Evolutionary conservation across 2,888 invertebrate species (phyloP), one percentile per base, ranked within the genome.

Genomic region (Cyclophora punctaria): DNA sequence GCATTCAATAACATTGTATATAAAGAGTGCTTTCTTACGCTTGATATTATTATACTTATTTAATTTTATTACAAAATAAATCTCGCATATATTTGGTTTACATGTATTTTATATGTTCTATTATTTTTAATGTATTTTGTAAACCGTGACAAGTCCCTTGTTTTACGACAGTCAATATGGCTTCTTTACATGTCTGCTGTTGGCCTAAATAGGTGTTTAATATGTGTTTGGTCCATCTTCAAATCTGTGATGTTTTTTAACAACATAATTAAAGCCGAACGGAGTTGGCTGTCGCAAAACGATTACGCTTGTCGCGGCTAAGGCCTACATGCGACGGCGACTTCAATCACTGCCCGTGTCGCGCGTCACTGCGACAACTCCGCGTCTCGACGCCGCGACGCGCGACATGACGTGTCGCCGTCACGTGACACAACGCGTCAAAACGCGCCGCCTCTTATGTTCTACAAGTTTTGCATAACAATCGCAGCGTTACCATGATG

Each of bases 1-100:
- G 37, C 37, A 37, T 37, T 37, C 37, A 37, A 37, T 37, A 37
- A 37, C 37, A 37, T 64, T 83, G 83, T 83, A 83, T 72, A 83
- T 82, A 78, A 73, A 63, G 78, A 81, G 81, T 85, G 84, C 83
- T 86, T 82, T 80, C 79, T 77, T 81, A 83, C 80, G 84, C 83
- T 85, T 81, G 73, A 81, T 83, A 80, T 81, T 78, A 75, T 69
- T 78, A 76, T 71, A 68, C 62, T 57, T 66, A 67, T 64, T 57
- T 64, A 65, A 67, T 67, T 67, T 63, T 62, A 20, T 20, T 20
- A 20, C 20, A 20, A 20, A 20, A 59, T 58, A 53, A 56, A 67
- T 71, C 69, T 70, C 67, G 66, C 74, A 71, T 75, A 67, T 71
- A 67, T 71, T 37, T 37, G 37, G 37, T 37, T 37, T 4, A 37